Evolutionary conservation across 35 echinoderm and acorn worm species (phyloP), one percentile per base, ranked within the genome.

Genomic region (Eucidaris tribuloides): DNA sequence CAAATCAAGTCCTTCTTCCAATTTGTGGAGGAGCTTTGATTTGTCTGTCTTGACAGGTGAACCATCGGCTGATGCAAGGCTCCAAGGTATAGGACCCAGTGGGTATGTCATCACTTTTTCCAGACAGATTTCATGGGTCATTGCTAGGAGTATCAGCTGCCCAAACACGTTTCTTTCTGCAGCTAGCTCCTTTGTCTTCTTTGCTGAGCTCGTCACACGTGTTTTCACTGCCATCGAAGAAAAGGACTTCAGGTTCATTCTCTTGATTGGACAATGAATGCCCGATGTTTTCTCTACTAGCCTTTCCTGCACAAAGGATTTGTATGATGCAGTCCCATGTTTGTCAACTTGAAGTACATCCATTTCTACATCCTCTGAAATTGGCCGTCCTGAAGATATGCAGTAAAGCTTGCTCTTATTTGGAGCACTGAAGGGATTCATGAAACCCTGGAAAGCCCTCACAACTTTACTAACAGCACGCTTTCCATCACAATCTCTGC

Each of bases 91-190:
- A 2, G 64, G 64, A 3, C 64, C 64, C 5, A 70, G 23, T 2
- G 74, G 23, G 41, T 78, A 52, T 48, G 23, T 3, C 74, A n/a
- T 24, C 40, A 78, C 74, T 78, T 52, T 78, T 22, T 78, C 40
- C 23, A 48, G 2, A 23, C 46, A 15, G 40, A 52, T 3, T 78
- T 45, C 44, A 46, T 52, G 41, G 3, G 3, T 52, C 46, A 52
- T 78, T 2, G 74, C 74, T 5, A 78, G 38, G 74, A 78, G 74
- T 78, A 48, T 78, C 11, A 78, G 74, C 44, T 43, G 74, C 2
- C 74, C 74, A 78, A 45, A 78, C 2, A 78, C 46, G 46, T 78
- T 78, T 78, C 74, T 52, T 46, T 78, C 74, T 78, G 46, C 46
- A 14, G 22, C 74, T 4, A 45, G 32, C 74, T 29, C 46, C 22